These are phyloP conservation scores for Electrophaes corylata DNA, from an alignment of 2,888 invertebrate species.

Conservation along the genomic window DNA sequence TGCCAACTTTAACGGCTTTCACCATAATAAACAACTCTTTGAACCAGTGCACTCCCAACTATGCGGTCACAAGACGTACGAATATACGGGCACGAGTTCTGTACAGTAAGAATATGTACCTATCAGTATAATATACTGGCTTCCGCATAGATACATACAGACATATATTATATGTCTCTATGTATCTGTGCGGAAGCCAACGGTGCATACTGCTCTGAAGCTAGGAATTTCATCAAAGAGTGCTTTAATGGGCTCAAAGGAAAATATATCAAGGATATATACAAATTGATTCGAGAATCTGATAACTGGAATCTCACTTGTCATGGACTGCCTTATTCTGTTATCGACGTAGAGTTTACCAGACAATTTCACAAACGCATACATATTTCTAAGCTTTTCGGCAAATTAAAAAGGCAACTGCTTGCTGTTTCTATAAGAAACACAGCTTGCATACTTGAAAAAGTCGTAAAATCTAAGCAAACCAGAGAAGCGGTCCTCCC, in stretches of 20 bases:
- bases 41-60: slow-evolving; percentile 55
- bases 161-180: too few species aligned
- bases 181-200: slow-evolving; percentile 37
- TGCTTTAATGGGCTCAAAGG: background rate
- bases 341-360: background rate
- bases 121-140: too few species aligned
- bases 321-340: too few species aligned
- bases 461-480: slow-evolving; percentile 6
- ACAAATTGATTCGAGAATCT: background rate
- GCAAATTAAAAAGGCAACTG: too few species aligned
- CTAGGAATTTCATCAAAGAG: slow-evolving; percentile 12
- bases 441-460: background rate
- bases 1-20: slow-evolving; percentile 17
- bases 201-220: slow-evolving; percentile 16
- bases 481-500: slow-evolving; percentile 8
- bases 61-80: slow-evolving; percentile 58
- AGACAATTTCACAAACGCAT: too few species aligned
- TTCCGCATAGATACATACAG: too few species aligned
- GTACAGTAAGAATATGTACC: slow-evolving; percentile 9
- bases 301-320: background rate
- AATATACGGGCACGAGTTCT: slow-evolving; percentile 26
- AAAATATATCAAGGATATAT: background rate
- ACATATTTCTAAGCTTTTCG: too few species aligned
- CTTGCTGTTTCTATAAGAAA: background rate
- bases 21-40: slow-evolving; percentile 35